phyloP scores from a whole-genome alignment of 1,140 invertebrate species.

The Colletes latitarsis region DNA sequence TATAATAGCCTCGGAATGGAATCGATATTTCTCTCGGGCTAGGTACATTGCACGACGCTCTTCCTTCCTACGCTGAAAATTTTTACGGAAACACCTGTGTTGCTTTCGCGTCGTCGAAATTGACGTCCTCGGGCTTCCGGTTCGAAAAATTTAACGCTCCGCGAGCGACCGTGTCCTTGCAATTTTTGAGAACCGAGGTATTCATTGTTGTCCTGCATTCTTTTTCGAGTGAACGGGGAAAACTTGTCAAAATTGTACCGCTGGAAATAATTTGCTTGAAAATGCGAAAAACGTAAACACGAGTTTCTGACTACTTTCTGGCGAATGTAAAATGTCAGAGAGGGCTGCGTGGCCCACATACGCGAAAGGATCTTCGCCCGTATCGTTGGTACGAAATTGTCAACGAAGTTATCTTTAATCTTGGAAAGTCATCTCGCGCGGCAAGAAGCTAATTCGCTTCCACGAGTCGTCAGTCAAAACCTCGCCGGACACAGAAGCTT shows the following conservation, averaged over 20 bases:
- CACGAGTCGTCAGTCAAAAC: slow-evolving; percentile 44
- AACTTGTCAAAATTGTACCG: no score
- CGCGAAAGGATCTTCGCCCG: not conserved
- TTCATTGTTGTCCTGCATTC: no score
- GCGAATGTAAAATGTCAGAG: not conserved
- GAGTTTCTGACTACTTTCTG: no score
- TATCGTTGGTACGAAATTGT: slow-evolving; percentile 2
- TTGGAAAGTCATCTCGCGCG: not conserved
- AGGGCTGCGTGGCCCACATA: not conserved
- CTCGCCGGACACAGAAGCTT: slow-evolving; percentile 40
- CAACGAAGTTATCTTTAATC: slow-evolving; percentile 31
- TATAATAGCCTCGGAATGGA: slow-evolving; percentile 30
- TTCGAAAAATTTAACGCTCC: not conserved
- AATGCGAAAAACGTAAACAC: not conserved
- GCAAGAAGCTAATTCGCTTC: slow-evolving; percentile 12
- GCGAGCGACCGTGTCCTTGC: not conserved
- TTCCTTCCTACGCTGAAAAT: not conserved
- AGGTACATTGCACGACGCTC: slow-evolving; percentile 5
- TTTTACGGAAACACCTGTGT: not conserved
- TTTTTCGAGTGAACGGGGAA: not conserved
- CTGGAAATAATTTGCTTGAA: no score
- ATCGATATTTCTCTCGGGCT: slow-evolving; percentile 32
- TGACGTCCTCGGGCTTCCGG: not conserved
- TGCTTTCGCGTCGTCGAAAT: not conserved
- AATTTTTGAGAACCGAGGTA: not conserved